Evolutionary conservation across 2,797 vertebrate genomes (phyloP).

Genomic region (Acestrorhynchus altus): DNA sequence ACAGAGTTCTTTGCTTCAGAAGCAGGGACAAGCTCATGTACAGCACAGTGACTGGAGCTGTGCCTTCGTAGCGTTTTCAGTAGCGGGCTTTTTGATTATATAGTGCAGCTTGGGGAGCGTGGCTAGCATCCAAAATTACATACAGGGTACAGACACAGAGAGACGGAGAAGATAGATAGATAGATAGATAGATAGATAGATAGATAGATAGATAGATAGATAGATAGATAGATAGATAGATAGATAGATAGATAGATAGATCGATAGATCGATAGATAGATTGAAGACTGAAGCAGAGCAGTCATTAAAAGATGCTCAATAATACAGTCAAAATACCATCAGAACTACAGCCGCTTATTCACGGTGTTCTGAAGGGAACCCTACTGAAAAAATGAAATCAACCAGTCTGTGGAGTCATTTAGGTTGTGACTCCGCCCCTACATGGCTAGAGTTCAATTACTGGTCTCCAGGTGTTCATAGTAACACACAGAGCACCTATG

Average conservation of each 20-base stretch:
- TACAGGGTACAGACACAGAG: conserved; percentile 47
- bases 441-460: conserved; percentile 37
- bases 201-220: neutral
- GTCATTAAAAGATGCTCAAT: neutral
- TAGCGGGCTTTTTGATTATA: conserved; percentile 59
- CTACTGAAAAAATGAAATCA: neutral
- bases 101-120: conserved; percentile 63
- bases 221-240: neutral
- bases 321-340: neutral
- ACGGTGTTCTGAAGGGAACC: conserved; percentile 2
- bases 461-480: conserved; percentile 42
- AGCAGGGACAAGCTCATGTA: conserved; percentile 16
- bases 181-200: too few relatives aligned
- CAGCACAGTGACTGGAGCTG: conserved; percentile 8
- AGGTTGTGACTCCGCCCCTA: conserved; percentile 20
- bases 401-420: conserved; percentile 46
- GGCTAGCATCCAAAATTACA: conserved; percentile 71
- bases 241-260: conserved; percentile 11
- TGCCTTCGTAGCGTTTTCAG: conserved; percentile 41
- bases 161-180: conserved; percentile 50
- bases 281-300: conserved; percentile 67
- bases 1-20: conserved; percentile 5
- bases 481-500: conserved; percentile 69
- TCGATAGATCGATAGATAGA: neutral
- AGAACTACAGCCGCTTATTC: neutral